Conservation (phyloP, 1,140 invertebrate species). For the Zaprionus davidi region DNA sequence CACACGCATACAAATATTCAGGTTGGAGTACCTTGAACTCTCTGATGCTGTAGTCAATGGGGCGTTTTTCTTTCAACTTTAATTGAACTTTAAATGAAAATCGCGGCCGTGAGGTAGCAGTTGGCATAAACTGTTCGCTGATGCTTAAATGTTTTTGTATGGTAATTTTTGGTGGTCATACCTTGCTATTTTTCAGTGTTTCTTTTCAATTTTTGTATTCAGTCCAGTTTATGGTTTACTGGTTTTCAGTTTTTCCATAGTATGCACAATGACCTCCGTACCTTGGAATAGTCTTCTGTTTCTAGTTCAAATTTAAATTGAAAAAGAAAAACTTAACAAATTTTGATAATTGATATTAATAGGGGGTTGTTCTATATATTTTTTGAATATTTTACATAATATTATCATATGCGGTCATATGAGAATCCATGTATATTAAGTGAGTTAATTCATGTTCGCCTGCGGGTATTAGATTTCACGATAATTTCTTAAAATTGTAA, state of each 20-base stretch:
- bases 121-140: slow-evolving; percentile 24
- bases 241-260: slow-evolving; percentile 30
- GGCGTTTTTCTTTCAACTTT: slow-evolving; percentile 59
- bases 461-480: background rate
- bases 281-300: background rate
- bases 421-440: background rate
- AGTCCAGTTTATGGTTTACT: slow-evolving; percentile 45
- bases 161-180: slow-evolving; percentile 54
- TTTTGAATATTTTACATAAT: slow-evolving; percentile 14
- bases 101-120: slow-evolving; percentile 23
- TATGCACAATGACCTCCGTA: slow-evolving; percentile 41
- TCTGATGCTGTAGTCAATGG: slow-evolving; percentile 27
- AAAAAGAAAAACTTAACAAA: background rate
- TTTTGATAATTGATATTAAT: background rate
- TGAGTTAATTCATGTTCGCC: background rate
- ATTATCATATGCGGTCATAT: background rate
- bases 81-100: slow-evolving; percentile 52
- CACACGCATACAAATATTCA: slow-evolving; percentile 27
- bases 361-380: background rate
- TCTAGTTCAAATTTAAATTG: background rate
- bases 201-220: slow-evolving; percentile 35
- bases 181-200: slow-evolving; percentile 31
- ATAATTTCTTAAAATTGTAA: too few species aligned
- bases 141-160: slow-evolving; percentile 45
- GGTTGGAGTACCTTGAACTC: slow-evolving; percentile 70